Evolutionary conservation across 2,888 invertebrate species (phyloP).

Genomic region (Oscheius sp.): DNA sequence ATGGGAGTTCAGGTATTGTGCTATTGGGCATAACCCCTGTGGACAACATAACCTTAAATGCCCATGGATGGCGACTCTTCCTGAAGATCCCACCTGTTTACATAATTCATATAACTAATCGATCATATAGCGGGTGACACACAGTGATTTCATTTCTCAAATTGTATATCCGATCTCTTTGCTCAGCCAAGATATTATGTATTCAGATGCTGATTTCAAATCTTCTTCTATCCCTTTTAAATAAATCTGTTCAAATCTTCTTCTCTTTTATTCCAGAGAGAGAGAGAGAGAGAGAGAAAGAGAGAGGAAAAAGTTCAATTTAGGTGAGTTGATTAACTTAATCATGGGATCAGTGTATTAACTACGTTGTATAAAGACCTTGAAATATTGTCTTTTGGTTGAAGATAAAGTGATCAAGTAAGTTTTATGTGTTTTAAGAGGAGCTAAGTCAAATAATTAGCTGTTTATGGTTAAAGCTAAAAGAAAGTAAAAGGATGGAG

Average conservation of each 20-base stretch:
- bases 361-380: too few species aligned
- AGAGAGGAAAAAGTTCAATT: too few species aligned
- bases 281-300: too few species aligned
- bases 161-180: conserved; percentile 9
- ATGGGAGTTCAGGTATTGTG: conserved; percentile 56
- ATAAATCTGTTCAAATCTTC: background rate
- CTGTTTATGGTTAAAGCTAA: too few species aligned
- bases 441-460: too few species aligned
- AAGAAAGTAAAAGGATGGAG: too few species aligned
- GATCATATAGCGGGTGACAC: conserved; percentile 9
- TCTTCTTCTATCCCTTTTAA: background rate
- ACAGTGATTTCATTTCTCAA: conserved; percentile 25
- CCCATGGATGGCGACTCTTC: conserved; percentile 60
- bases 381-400: too few species aligned
- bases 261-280: background rate
- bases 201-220: background rate
- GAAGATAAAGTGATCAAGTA: too few species aligned
- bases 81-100: conserved; percentile 50
- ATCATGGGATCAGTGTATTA: too few species aligned
- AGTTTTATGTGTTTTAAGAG: too few species aligned
- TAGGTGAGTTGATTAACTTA: too few species aligned
- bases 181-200: conserved; percentile 1
- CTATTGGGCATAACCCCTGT: conserved; percentile 66
- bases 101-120: conserved; percentile 55
- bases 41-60: conserved; percentile 64